Conservation (phyloP, 2,797 vertebrate genomes). For the Pipistrellus kuhlii region DNA sequence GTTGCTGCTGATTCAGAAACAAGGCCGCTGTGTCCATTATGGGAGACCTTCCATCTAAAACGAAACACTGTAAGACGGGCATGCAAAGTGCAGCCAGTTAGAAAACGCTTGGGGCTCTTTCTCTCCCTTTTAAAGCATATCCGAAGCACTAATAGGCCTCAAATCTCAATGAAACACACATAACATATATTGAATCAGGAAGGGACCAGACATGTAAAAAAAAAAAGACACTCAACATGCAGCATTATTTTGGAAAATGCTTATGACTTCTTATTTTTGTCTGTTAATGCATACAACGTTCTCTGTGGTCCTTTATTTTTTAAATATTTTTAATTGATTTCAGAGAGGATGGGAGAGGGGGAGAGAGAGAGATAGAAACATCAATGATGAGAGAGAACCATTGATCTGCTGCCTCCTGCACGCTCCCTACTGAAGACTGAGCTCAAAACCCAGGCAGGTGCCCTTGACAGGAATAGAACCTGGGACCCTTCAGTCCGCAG, state of each 20-base stretch:
- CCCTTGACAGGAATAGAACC: too few species aligned
- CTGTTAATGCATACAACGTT: background rate
- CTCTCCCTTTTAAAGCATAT: background rate
- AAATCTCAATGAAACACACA: background rate
- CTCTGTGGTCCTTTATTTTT: background rate
- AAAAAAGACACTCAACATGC: background rate
- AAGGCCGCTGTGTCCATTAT: slow-evolving; percentile 13
- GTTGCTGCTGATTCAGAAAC: slow-evolving; percentile 70
- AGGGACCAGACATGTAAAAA: background rate
- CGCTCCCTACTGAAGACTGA: too few species aligned
- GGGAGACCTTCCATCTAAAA: slow-evolving; percentile 7
- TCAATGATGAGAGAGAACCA: too few species aligned
- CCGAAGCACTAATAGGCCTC: background rate
- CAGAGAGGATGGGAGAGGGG: too few species aligned
- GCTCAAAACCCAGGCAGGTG: too few species aligned
- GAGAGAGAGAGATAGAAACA: too few species aligned
- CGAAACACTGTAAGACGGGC: background rate
- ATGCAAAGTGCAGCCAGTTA: background rate
- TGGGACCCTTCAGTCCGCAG: too few species aligned
- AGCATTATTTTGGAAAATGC: background rate
- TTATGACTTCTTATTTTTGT: background rate
- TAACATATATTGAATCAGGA: background rate
- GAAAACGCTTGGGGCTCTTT: background rate
- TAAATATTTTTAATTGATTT: too few species aligned
- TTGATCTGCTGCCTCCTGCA: too few species aligned